Evolutionary conservation across 2,797 vertebrate species (phyloP), one percentile per base, ranked within the genome.

Genomic region (Brotula barbata): DNA sequence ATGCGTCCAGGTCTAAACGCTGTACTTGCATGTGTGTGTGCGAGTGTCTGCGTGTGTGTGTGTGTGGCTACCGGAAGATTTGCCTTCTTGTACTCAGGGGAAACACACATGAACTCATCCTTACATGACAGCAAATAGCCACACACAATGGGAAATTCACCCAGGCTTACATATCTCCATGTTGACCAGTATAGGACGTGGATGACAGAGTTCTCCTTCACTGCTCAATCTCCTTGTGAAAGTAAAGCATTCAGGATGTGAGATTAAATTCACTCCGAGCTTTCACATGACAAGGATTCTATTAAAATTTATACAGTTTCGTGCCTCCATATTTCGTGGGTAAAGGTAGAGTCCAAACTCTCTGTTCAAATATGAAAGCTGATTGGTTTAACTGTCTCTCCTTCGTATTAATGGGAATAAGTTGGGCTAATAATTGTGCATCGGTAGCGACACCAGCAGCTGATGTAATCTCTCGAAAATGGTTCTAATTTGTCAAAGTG

Each of bases 401-500:
- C 3, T 10, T 42, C 17, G 54, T 14, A 52, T 71, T 50, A 43
- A 62, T 66, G 22, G 25, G 50, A 73, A 69, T 37, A 34, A 13
- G 41, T 58, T 55, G 6, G 43, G 58, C 69, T 75, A 62, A 81
- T 80, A 81, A 68, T 66, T 68, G 73, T 8, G 71, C 72, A 58
- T 49, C 71, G 63, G 78, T 76, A 82, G 81, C 71, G 46, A 69
- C 82, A 79, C 73, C 1, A 72, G 60, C 57, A 64, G 74, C 81
- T 91, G 89, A 90, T 73, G 88, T 87, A 86, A 90, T 86, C 80
- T 49, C 49, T 13, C 67, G 75, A 78, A 89, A 89, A 89, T 84
- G 70, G 76, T 78, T 87, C 83, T 83, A 90, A 91, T 90, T 90
- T 90, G 90, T 90, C 87, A 90, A 73, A 84, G 87, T 84, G 85